phyloP scores from a whole-genome alignment of 2,797 vertebrate genomes.

The Gobionotothen gibberifrons region DNA sequence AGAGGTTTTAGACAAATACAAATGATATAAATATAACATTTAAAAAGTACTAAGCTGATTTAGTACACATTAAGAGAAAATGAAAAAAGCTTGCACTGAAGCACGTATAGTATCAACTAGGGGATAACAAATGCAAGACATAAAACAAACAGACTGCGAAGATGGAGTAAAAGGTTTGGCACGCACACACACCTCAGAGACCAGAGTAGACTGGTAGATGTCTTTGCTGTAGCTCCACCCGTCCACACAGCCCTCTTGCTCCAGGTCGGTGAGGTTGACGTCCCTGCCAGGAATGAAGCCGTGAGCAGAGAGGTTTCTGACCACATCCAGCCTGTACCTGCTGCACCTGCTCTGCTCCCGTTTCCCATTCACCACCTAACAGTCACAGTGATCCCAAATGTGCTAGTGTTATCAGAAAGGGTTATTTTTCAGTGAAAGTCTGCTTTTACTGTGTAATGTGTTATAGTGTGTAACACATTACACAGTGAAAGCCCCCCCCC shows the following conservation, averaged over 20 bases:
- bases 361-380: slow-evolving; percentile 67
- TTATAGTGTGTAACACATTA: too few species aligned
- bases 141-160: too few species aligned
- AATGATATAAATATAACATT: too few species aligned
- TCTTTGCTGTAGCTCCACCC: slow-evolving; percentile 87
- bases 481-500: slow-evolving; percentile 58
- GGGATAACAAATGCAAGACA: too few species aligned
- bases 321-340: slow-evolving; percentile 74
- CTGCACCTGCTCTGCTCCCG: slow-evolving; percentile 77
- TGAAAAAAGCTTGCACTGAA: too few species aligned
- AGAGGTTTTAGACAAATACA: too few species aligned
- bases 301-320: slow-evolving; percentile 85
- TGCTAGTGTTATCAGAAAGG: not conserved
- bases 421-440: too few species aligned
- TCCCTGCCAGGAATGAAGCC: slow-evolving; percentile 82
- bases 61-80: too few species aligned
- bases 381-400: not conserved
- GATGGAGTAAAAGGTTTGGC: too few species aligned
- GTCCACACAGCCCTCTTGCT: slow-evolving; percentile 86
- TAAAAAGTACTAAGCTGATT: too few species aligned
- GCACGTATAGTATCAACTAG: too few species aligned
- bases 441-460: too few species aligned
- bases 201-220: slow-evolving; percentile 82
- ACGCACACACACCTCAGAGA: slow-evolving; percentile 79
- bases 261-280: slow-evolving; percentile 82